Evolutionary conservation across 2,113 vertebrate genomes (phyloP), one percentile per base, ranked within the genome.

Genomic region (Ardeotis arabs): DNA sequence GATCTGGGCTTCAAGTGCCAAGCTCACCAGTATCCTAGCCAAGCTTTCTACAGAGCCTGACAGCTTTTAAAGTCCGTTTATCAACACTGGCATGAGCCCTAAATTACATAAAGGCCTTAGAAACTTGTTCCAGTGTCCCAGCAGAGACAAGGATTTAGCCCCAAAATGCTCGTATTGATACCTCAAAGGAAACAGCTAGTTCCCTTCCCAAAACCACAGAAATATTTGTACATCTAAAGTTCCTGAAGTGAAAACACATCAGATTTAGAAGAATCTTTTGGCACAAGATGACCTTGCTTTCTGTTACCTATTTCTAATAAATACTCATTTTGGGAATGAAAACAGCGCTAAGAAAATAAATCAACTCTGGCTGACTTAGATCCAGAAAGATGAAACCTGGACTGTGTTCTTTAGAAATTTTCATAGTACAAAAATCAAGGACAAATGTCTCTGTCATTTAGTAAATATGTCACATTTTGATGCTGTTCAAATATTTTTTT

Each of bases 41-140:
- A 97, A 76, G 49, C 93, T 72, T 35, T 94, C 84, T 45, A 92
- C 96, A 97, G 97, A 95, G 93, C 93, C 97, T 83, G 96, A 98
- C 96, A 98, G 96, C 52, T 96, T 97, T 95, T 96, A 88, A 90
- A 96, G 97, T 90, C 97, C 75, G 14, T 89, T 94, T 85, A 96
- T 98, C 97, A 97, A 96, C 94, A 50, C 97, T 96, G 97, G 97
- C 95, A 15, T 82, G n/a, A 96, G 88, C 95, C 89, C 96, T 59
- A 93, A 92, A 91, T 97, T 98, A 95, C 94, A 72, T 90, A 84
- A 93, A 33, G 95, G 95, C 79, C 95, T 95, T 55, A 60, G 70
- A 80, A 95, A 70, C 70, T 93, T 94, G 23, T 78, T 97, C 83
- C 76, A 55, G 66, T 77, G 95, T 95, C 81, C 92, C 94, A 89